These are phyloP conservation scores for Lampropteryx suffumata DNA, from an alignment of 2,888 invertebrate genomes.

Conservation along the genomic window DNA sequence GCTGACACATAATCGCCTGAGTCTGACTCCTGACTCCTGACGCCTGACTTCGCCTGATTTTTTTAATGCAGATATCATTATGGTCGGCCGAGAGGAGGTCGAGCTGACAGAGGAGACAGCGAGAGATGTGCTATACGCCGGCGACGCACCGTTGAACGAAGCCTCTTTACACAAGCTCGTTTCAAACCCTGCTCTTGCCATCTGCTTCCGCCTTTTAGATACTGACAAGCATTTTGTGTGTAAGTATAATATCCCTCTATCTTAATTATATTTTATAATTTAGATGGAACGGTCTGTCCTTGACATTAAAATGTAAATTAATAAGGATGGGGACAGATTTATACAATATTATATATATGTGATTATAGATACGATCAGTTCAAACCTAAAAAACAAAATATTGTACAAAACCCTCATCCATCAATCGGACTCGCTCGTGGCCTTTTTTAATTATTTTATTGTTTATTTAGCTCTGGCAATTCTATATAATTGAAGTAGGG, in stretches of 20 bases:
- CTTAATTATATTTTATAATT: no score
- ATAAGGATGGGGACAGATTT: no score
- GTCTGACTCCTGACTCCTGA: no score
- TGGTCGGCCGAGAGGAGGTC: conserved; percentile 69
- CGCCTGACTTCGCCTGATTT: neutral
- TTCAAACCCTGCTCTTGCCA: conserved; percentile 58
- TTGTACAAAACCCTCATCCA: neutral
- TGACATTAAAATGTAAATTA: no score
- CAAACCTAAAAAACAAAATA: no score
- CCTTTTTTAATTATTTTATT: neutral
- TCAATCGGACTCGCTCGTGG: neutral
- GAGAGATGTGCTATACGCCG: conserved; percentile 61
- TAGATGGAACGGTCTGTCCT: no score
- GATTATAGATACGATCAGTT: no score
- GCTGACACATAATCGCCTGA: no score
- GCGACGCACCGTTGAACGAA: conserved; percentile 67
- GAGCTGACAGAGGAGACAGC: conserved; percentile 55
- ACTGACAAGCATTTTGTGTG: conserved; percentile 62
- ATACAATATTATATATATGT: no score
- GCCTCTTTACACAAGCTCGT: conserved; percentile 59
- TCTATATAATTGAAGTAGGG: neutral
- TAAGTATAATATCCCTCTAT: conserved; percentile 42
- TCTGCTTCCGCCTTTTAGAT: conserved; percentile 65
- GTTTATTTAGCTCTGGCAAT: conserved; percentile 5
- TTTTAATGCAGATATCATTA: conserved; percentile 58